Evolutionary conservation across 2,888 invertebrate species (phyloP), one percentile per base, ranked within the genome.

Genomic region (Acleris sparsana): DNA sequence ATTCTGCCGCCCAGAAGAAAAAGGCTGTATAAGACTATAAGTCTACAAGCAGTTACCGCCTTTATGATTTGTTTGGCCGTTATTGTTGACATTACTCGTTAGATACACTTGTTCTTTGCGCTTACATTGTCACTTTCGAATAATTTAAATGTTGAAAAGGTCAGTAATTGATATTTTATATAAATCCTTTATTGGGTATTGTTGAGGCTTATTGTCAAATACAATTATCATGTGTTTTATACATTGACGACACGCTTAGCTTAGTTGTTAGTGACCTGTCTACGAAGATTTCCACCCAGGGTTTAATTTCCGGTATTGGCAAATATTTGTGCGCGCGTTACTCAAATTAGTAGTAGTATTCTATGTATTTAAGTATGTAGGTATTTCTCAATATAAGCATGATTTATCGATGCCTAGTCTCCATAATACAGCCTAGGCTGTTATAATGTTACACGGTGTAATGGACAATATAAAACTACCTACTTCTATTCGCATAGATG

Each of bases 51-150:
- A 33, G 9, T 9, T 33, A 33, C 33, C 3, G 9, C 9, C 9
- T 33, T 33, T 33, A 7, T 33, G 33, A 6, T 29, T 29, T 0
- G 33, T 33, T 33, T 9, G 9, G 33, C 2, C 9, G 33, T 33
- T 33, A 33, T 44, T 39, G 64, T 59, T 64, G 53, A 49, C 59
- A 59, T 53, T n/a, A 33, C 55, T 53, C 6, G 58, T 63, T 63
- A 52, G 44, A 33, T 46, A 53, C 53, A 29, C 33, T 63, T 53
- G 39, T 64, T 64, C 39, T 20, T 9, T 11, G 18, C 33, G 51
- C 17, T 62, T 39, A 29, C 25, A 44, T 5, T 20, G 18, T 52
- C n/a, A 59, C 53, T 64, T 63, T 57, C 57, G 18, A 58, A 53
- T 63, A 29, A 33, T 55, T 56, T n/a, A 25, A 53, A 17, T n/a